Evolutionary conservation across 2,888 invertebrate genomes (phyloP).

Genomic region (Acheta domesticus): DNA sequence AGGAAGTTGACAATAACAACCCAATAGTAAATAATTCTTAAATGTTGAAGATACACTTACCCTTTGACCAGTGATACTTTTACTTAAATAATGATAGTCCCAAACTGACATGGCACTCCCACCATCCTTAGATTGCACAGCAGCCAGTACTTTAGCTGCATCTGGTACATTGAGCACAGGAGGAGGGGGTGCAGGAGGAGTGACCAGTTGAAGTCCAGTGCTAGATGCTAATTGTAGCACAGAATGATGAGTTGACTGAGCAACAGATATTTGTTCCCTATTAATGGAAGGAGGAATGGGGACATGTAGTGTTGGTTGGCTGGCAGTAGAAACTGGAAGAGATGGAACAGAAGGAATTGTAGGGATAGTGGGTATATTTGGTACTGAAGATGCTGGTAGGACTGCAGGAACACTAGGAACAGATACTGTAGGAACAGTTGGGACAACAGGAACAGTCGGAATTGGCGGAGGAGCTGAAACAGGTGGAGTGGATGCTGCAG

Average conservation of each 20-base stretch:
- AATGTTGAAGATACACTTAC: conserved; percentile 29
- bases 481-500: conserved; percentile 25
- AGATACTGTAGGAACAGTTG: background rate
- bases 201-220: conserved; percentile 27
- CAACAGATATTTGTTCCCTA: background rate
- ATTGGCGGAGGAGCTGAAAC: background rate
- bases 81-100: conserved; percentile 38
- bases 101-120: conserved; percentile 36
- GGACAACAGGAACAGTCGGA: background rate
- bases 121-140: conserved; percentile 42
- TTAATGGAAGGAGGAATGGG: conserved; percentile 19
- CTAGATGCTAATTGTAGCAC: conserved; percentile 40
- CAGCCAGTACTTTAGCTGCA: conserved; percentile 44
- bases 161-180: conserved; percentile 48
- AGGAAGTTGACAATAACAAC: no score
- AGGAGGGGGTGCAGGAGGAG: conserved; percentile 38
- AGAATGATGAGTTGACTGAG: conserved; percentile 19
- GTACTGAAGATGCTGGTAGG: conserved; percentile 21
- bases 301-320: background rate
- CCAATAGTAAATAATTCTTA: no score
- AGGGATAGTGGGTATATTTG: conserved; percentile 21
- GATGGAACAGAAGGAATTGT: conserved; percentile 10
- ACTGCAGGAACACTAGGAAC: conserved; percentile 12
- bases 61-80: conserved; percentile 34
- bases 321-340: background rate